Conservation (phyloP, 2,113 vertebrate genomes). For the Grammomys dolichurus region DNA sequence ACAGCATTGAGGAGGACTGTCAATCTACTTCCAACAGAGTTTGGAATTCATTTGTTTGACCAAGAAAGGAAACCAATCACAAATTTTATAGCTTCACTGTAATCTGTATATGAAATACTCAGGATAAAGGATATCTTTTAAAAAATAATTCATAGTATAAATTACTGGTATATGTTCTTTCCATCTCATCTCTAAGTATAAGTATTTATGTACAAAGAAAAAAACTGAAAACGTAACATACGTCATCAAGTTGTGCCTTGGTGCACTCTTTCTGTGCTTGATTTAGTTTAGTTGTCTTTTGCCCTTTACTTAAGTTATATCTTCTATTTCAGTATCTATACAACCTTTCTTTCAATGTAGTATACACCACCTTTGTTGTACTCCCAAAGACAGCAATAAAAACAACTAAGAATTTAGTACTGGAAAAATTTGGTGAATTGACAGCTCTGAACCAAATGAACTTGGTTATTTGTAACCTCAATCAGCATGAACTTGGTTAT, state of each 20-base stretch:
- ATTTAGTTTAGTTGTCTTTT: background rate
- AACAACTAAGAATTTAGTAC: background rate
- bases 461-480: background rate
- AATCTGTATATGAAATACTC: background rate
- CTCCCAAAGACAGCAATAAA: no score
- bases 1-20: background rate
- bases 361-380: background rate
- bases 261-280: rapidly evolving
- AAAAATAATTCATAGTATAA: background rate
- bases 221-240: background rate
- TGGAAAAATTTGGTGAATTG: background rate
- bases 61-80: background rate
- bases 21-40: background rate
- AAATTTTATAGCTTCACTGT: background rate
- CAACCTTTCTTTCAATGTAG: background rate
- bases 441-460: background rate
- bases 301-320: background rate
- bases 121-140: background rate
- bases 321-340: background rate
- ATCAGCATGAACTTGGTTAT: background rate
- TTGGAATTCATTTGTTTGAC: background rate
- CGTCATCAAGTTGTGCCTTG: background rate
- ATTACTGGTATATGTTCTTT: background rate
- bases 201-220: background rate
- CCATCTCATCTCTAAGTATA: conserved; percentile 36